phyloP scores from a whole-genome alignment of 1,140 invertebrate species.

The Aphis craccivora region DNA sequence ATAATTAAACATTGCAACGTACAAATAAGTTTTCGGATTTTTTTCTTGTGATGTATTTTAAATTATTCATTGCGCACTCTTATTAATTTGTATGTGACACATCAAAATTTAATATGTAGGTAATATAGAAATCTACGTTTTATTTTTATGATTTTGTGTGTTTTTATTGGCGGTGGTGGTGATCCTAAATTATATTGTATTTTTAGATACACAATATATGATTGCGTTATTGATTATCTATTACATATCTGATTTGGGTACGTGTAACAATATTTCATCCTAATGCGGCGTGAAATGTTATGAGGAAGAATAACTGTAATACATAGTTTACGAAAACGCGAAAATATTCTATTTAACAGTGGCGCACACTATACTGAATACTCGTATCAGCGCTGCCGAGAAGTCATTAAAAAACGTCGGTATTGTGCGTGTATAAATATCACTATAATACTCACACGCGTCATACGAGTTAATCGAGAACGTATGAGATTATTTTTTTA shows the following conservation, averaged over 20 bases:
- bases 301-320: neutral
- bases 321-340: neutral
- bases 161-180: neutral
- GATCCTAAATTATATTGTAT: neutral
- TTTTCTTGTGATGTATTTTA: neutral
- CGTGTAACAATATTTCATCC: neutral
- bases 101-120: neutral
- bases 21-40: no score
- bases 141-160: neutral
- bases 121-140: neutral
- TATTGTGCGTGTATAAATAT: neutral
- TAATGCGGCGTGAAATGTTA: neutral
- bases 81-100: neutral
- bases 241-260: neutral
- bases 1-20: neutral
- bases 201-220: neutral
- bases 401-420: neutral
- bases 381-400: neutral
- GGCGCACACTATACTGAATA: neutral
- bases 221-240: neutral
- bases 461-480: neutral
- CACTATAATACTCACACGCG: neutral
- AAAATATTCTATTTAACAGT: neutral
- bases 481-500: constrained; percentile 30
- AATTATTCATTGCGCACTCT: neutral